Conservation (phyloP, 2,888 invertebrate genomes). For the Bellardia pandia region DNA sequence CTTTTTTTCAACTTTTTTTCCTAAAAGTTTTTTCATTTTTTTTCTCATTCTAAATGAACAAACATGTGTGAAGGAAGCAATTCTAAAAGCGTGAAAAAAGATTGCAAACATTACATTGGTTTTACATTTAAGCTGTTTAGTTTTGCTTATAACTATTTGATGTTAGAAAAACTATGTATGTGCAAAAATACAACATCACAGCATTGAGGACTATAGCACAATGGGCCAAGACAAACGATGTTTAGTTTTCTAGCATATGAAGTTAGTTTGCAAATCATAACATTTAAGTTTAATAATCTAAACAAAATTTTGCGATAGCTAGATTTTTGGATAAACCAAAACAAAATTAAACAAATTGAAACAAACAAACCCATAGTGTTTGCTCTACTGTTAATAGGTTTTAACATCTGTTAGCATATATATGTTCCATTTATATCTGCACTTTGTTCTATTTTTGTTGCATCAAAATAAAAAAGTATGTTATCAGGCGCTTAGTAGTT, state of each 20-base stretch:
- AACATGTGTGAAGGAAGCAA: background rate
- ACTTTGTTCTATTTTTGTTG: background rate
- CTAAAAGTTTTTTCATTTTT: background rate
- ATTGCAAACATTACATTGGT: slow-evolving; percentile 35
- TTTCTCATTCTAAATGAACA: slow-evolving; percentile 10
- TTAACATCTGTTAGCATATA: background rate
- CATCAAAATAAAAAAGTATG: slow-evolving; percentile 47
- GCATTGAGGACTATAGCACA: too few relatives aligned
- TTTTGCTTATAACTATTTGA: slow-evolving; percentile 58
- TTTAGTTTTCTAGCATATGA: too few relatives aligned
- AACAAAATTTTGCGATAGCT: too few relatives aligned
- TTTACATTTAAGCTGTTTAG: slow-evolving; percentile 62
- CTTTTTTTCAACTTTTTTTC: too few relatives aligned
- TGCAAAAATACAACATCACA: background rate
- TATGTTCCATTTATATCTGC: background rate
- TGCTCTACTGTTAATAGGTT: background rate
- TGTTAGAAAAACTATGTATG: slow-evolving; percentile 2
- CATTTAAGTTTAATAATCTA: too few relatives aligned
- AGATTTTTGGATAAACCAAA: too few relatives aligned
- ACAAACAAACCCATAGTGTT: slow-evolving; percentile 1
- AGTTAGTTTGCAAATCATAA: too few relatives aligned
- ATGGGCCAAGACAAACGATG: too few relatives aligned
- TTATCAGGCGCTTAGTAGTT: slow-evolving; percentile 66
- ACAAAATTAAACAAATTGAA: too few relatives aligned
- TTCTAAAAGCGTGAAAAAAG: slow-evolving; percentile 2